These are phyloP conservation scores for Sphaerolaimus hirsutus DNA, from an alignment of 2,888 invertebrate genomes.

Conservation along the genomic window DNA sequence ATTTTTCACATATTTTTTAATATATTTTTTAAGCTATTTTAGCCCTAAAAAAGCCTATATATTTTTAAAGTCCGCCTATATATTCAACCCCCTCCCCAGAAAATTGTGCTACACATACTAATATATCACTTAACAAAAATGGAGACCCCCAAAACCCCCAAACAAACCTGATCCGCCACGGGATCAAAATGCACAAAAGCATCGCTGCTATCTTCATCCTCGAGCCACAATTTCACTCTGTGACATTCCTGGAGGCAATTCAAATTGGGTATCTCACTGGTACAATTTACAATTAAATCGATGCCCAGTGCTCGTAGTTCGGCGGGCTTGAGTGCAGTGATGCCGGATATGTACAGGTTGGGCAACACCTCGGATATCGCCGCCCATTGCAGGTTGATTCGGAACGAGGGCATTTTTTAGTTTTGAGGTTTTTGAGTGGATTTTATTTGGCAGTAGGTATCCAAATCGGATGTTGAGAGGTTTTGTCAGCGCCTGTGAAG, in stretches of 20 bases:
- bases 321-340: constrained; percentile 44
- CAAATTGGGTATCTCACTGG: constrained; percentile 45
- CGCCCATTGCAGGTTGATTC: constrained; percentile 22
- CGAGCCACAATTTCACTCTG: constrained; percentile 22
- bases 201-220: constrained; percentile 19
- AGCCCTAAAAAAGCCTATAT: too few relatives aligned
- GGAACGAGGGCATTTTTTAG: constrained; percentile 10
- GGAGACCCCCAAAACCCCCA: too few relatives aligned
- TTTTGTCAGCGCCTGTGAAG: too few relatives aligned
- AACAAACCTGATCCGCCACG: constrained; percentile 19
- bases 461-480: too few relatives aligned
- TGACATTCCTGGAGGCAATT: constrained; percentile 17
- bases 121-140: too few relatives aligned
- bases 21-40: too few relatives aligned
- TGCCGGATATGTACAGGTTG: constrained; percentile 52
- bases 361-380: constrained; percentile 25
- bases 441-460: too few relatives aligned
- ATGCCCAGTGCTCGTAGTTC: constrained; percentile 40
- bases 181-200: constrained; percentile 19
- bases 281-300: constrained; percentile 53
- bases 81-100: too few relatives aligned
- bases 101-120: too few relatives aligned
- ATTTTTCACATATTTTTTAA: too few relatives aligned
- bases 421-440: not conserved
- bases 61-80: too few relatives aligned